phyloP scores from a whole-genome alignment of 1,140 invertebrate species.

The Drosophila guanche region DNA sequence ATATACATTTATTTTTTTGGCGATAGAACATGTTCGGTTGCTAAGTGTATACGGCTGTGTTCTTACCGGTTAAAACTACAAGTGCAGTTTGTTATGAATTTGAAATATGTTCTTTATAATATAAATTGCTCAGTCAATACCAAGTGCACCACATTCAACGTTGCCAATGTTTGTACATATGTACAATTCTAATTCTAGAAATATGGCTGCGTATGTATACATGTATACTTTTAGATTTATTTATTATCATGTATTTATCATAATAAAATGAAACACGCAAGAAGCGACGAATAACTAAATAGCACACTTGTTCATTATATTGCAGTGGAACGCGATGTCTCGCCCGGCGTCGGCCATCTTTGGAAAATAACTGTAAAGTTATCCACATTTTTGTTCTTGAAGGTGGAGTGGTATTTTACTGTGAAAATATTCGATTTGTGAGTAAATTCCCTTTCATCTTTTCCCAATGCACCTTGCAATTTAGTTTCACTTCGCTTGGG shows the following conservation, averaged over 20 bases:
- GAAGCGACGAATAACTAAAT: too few species aligned
- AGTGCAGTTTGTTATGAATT: conserved; percentile 30
- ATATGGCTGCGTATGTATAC: conserved; percentile 5
- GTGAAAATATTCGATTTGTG: too few species aligned
- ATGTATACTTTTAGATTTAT: conserved; percentile 9
- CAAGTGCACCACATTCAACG: conserved; percentile 41
- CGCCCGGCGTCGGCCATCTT: conserved; percentile 5
- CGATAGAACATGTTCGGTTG: conserved; percentile 57
- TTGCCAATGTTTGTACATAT: conserved; percentile 18
- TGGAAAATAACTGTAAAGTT: too few species aligned
- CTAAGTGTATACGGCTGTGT: conserved; percentile 49
- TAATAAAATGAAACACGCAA: conserved; percentile 21
- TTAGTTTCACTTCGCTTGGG: too few species aligned
- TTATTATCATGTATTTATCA: conserved; percentile 43
- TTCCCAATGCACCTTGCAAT: too few species aligned
- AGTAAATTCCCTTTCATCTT: too few species aligned
- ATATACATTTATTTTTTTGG: conserved; percentile 69
- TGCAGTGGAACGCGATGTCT: neutral
- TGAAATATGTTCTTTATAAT: conserved; percentile 31
- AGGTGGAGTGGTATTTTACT: too few species aligned
- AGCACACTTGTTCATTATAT: neutral
- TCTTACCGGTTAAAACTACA: conserved; percentile 27
- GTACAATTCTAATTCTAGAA: conserved; percentile 13
- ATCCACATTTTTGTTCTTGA: too few species aligned
- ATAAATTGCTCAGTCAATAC: conserved; percentile 60